phyloP scores from a whole-genome alignment of 2,797 vertebrate species.

The Erithacus rubecula region DNA sequence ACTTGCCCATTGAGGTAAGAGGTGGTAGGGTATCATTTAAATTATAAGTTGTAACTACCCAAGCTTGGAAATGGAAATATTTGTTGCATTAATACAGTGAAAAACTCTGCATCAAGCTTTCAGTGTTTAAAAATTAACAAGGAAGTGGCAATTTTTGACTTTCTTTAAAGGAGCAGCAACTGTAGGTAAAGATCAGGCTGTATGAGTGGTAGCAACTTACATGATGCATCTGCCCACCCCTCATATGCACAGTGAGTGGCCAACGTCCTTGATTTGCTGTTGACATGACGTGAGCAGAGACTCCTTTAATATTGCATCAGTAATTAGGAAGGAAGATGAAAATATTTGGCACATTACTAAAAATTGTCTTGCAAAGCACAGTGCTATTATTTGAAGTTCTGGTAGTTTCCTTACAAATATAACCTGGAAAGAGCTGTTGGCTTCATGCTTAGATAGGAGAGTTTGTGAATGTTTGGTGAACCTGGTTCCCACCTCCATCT shows the following conservation, averaged over 20 bases:
- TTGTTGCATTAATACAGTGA: not conserved
- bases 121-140: not conserved
- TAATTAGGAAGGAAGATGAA: not conserved
- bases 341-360: not conserved
- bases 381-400: not conserved
- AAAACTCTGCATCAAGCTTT: not conserved
- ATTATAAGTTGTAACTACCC: not conserved
- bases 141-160: not conserved
- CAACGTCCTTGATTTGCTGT: not conserved
- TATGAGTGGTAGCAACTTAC: not conserved
- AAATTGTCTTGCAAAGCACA: not conserved
- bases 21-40: not conserved
- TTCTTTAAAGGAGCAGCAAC: not conserved
- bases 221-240: not conserved
- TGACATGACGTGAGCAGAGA: not conserved
- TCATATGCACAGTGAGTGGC: accelerated
- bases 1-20: not conserved
- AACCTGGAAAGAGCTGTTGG: not conserved
- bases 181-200: accelerated
- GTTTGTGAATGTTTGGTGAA: not conserved
- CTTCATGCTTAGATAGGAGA: not conserved
- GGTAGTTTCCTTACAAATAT: not conserved
- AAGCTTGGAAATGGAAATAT: not conserved
- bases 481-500: not conserved
- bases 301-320: not conserved